These are phyloP conservation scores for Jaculus jaculus DNA, from an alignment of 2,113 vertebrate genomes.

Conservation along the genomic window DNA sequence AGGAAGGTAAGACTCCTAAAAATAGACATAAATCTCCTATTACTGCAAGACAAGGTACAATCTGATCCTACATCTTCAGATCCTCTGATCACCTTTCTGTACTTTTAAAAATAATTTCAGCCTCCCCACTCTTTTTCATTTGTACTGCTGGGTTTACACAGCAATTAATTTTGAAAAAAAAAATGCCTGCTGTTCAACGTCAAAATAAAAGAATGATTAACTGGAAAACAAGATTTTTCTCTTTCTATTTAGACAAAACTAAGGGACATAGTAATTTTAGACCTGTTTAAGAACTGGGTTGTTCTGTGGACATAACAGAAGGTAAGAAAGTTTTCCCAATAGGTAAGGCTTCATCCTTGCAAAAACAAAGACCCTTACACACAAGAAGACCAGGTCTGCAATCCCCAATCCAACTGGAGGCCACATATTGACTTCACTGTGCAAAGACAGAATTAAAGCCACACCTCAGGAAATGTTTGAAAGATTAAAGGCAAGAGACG, in stretches of 20 bases:
- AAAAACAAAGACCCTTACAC: not conserved
- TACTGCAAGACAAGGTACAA: constrained; percentile 12
- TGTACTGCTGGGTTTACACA: not conserved
- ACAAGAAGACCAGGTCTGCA: not conserved
- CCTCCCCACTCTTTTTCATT: not conserved
- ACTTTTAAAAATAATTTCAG: constrained; percentile 25
- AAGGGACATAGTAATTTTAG: not conserved
- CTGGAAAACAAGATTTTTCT: constrained; percentile 36
- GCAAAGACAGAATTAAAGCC: not conserved
- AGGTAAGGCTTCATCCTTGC: not conserved
- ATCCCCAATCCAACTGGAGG: not conserved
- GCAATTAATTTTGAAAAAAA: constrained; percentile 50
- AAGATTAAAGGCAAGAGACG: not conserved
- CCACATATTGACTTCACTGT: not conserved
- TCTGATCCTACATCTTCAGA: not conserved
- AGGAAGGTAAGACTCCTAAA: constrained; percentile 42
- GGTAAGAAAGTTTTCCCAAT: not conserved
- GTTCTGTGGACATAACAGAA: not conserved
- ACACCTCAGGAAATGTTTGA: not conserved
- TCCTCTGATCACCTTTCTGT: not conserved
- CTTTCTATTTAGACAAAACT: not conserved
- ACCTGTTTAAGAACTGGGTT: not conserved
- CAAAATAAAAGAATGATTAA: constrained; percentile 53
- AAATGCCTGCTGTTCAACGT: constrained; percentile 5
- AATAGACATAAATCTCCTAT: constrained; percentile 24